Evolutionary conservation across 2,113 vertebrate genomes (phyloP).

Genomic region (Pongo pygmaeus): DNA sequence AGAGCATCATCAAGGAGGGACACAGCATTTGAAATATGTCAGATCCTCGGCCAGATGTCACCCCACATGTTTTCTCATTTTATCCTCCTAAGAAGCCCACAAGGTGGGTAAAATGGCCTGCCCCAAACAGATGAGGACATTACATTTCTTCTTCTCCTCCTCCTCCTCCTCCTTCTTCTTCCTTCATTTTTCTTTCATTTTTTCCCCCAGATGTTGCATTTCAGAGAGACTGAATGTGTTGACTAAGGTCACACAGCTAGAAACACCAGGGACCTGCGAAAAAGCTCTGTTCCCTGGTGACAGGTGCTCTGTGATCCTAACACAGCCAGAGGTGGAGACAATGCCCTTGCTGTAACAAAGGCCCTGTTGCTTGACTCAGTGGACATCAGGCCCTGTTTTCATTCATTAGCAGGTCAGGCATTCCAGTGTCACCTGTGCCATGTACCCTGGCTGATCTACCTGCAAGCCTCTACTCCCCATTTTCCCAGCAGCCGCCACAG

Average conservation of each 20-base stretch:
- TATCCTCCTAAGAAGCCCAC: background rate
- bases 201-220: background rate
- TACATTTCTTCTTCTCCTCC: too few species aligned
- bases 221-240: background rate
- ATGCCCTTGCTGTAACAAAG: background rate
- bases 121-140: background rate
- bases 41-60: background rate
- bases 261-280: background rate
- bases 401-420: accelerated
- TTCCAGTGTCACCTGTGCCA: accelerated
- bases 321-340: too few species aligned
- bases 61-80: background rate
- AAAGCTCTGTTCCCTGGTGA: background rate
- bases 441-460: accelerated
- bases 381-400: background rate
- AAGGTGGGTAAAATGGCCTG: background rate
- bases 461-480: background rate
- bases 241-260: background rate
- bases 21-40: background rate
- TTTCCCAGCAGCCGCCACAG: background rate
- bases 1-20: background rate
- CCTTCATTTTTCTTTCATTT: too few species aligned
- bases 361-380: accelerated
- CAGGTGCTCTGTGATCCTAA: background rate
- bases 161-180: too few species aligned